phyloP scores from a whole-genome alignment of 1,140 invertebrate species.

The Eueides isabella region DNA sequence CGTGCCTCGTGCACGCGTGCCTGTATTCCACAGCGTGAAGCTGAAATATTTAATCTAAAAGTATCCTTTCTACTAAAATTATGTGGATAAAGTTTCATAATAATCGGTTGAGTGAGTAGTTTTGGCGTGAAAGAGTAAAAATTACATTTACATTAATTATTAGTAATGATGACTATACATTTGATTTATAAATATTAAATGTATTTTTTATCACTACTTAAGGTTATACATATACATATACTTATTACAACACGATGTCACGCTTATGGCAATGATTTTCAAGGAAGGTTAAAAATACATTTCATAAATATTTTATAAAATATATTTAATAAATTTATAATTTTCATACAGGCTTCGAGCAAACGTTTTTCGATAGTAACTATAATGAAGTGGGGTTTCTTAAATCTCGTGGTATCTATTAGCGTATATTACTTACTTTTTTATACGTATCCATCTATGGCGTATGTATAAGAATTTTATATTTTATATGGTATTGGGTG shows the following conservation, averaged over 20 bases:
- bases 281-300: not conserved
- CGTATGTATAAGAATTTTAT: not conserved
- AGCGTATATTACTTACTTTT: not conserved
- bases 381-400: not conserved
- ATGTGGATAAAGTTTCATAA: too few species aligned
- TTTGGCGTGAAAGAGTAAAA: too few species aligned
- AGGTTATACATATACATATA: not conserved
- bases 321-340: not conserved
- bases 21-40: too few species aligned
- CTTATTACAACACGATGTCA: slow-evolving; percentile 2
- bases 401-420: not conserved
- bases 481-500: not conserved
- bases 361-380: not conserved
- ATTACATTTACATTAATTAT: too few species aligned
- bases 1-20: too few species aligned
- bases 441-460: not conserved
- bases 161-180: too few species aligned
- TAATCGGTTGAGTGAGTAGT: too few species aligned
- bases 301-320: not conserved
- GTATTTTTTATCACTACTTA: not conserved
- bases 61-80: too few species aligned
- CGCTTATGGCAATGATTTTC: slow-evolving; percentile 3
- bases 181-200: not conserved
- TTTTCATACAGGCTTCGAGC: not conserved
- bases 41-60: too few species aligned